Base-by-base conservation (phyloP, 2,113 vertebrate species). In the Onychostoma macrolepis region DNA sequence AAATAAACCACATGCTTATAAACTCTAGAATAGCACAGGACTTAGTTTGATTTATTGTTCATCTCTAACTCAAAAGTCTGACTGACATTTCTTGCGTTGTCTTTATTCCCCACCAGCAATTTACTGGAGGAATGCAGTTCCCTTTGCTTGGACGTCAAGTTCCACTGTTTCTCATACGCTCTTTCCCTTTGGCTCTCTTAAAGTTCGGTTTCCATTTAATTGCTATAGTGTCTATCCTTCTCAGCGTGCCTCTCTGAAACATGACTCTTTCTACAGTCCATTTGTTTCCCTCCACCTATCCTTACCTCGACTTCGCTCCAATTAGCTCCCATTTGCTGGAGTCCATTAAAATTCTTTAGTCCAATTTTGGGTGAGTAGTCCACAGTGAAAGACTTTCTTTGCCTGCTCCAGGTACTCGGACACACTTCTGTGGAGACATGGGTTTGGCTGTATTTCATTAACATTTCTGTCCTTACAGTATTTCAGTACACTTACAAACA, bases 291-390 rank as follows among this genome's bases (percentile, higher is more conserved):
- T 67, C 80, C 76, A 79, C 61, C 84, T 81, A 58, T 75, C 67
- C 88, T 61, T 89, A 86, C 89, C 86, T 84, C 88, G 58, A 81
- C 74, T 84, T 41, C 28, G 15, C 85, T 83, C 83, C 77, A 90
- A 90, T 90, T 90, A 90, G 86, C 41, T 80, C 38, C 88, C 89
- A 90, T 90, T 89, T 89, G 90, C 80, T 6, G 24, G 80, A 81
- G 41, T 78, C 84, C 90, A 90, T 90, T 89, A 88, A 90, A 89
- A 90, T 90, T 90, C 90, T 89, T 90, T 86, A 65, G 69, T 71
- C 80, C 77, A 88, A 90, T 90, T 90, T 90, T 79, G 67, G 83
- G 53, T 28, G 80, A 85, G 85, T 83, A 65, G 83, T 87, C 80
- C 33, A 69, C 75, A 65, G 82, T 87, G 83, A 87, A 89, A 90